Evolutionary conservation across 1,140 invertebrate species (phyloP).

Genomic region (Octopus sinensis): DNA sequence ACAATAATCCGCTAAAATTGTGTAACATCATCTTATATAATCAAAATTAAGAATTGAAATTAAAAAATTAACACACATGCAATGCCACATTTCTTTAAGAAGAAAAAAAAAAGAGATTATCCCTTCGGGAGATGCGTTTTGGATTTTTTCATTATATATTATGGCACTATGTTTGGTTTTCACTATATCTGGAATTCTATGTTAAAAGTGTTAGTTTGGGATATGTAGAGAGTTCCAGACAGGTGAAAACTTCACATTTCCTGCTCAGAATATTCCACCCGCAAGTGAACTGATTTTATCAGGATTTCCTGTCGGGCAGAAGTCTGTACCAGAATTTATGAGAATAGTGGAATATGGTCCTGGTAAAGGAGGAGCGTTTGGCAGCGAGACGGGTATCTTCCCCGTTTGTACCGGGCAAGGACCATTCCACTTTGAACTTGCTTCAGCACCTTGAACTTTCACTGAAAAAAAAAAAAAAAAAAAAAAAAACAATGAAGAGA

Average conservation of each 20-base stretch:
- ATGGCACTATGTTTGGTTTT: background rate
- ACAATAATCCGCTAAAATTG: background rate
- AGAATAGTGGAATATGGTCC: constrained; percentile 29
- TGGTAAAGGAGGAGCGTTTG: constrained; percentile 23
- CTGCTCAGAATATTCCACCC: constrained; percentile 24
- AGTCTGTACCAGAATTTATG: constrained; percentile 22
- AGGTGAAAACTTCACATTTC: background rate
- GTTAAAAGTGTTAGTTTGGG: background rate
- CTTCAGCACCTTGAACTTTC: constrained; percentile 19
- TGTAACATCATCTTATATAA: background rate
- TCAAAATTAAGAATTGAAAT: background rate
- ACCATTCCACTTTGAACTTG: constrained; percentile 28
- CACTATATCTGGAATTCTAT: background rate
- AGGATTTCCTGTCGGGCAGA: constrained; percentile 19
- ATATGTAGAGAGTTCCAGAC: background rate
- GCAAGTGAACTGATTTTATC: constrained; percentile 26
- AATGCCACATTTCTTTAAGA: constrained; percentile 2
- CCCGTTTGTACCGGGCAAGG: constrained; percentile 21
- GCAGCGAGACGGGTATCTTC: constrained; percentile 24
- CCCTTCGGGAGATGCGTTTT: constrained; percentile 7
- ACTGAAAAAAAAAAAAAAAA: constrained; percentile 15
- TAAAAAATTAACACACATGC: background rate
- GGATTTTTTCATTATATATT: background rate
- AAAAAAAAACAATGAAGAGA: background rate
- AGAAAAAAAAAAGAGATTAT: background rate